Evolutionary conservation across 2,113 vertebrate species (phyloP).

Genomic region (Smithornis capensis): DNA sequence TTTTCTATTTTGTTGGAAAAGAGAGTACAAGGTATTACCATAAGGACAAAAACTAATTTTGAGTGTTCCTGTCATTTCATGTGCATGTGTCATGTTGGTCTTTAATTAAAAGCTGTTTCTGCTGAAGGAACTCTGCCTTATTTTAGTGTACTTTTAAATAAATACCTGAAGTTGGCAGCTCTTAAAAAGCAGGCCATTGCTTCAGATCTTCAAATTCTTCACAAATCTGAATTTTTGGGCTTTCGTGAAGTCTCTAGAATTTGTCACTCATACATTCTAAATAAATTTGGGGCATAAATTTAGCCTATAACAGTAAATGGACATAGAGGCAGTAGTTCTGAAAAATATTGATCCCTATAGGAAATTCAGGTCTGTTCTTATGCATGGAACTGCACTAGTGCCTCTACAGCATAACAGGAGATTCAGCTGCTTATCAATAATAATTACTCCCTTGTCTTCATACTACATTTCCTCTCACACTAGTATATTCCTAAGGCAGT

Average conservation of each 20-base stretch:
- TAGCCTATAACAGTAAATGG: neutral
- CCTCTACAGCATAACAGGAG: neutral
- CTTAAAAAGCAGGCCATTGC: neutral
- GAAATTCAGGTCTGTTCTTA: neutral
- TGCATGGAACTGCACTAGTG: neutral
- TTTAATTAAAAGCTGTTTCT: neutral
- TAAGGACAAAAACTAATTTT: neutral
- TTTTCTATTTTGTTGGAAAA: neutral
- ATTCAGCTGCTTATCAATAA: neutral
- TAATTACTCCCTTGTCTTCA: neutral
- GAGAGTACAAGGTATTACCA: neutral
- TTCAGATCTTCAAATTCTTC: neutral
- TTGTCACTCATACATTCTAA: neutral
- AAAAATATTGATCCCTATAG: neutral
- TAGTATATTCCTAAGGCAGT: accelerated
- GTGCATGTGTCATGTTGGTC: neutral
- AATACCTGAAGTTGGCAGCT: neutral
- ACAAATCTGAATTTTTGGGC: neutral
- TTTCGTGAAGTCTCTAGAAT: neutral
- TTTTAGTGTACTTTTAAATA: neutral
- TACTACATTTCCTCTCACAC: neutral
- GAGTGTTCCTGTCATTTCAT: neutral
- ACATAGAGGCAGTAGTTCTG: neutral
- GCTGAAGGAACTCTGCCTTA: neutral
- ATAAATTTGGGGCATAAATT: neutral